A percentile compares a stretch with the other conserved stretches of the same genome.
These are phyloP conservation scores for Oriolus oriolus DNA, from an alignment of 2,113 vertebrate species.

Conservation along the genomic window DNA sequence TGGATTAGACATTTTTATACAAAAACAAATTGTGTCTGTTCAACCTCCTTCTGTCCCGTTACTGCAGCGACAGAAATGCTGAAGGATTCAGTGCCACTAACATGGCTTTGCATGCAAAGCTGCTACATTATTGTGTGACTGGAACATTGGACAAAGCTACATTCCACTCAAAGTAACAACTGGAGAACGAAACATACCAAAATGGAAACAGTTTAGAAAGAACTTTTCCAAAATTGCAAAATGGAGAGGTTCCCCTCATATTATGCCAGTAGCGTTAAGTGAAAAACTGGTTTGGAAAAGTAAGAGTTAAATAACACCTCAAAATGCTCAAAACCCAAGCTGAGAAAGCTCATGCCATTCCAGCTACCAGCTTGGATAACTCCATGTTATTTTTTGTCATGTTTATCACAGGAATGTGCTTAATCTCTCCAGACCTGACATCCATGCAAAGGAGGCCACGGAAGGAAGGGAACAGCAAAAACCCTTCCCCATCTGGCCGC, in stretches of 20 bases:
- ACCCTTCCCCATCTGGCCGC: no score
- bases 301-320: not conserved
- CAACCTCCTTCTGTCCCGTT: not conserved
- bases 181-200: not conserved
- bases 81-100: no score
- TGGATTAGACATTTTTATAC: not conserved
- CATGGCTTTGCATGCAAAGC: not conserved
- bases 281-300: not conserved
- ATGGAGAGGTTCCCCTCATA: not conserved
- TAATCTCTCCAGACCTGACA: not conserved
- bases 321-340: not conserved
- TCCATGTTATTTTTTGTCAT: not conserved
- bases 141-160: not conserved
- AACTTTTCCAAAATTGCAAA: not conserved
- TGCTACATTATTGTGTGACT: no score
- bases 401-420: not conserved
- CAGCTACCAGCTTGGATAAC: not conserved
- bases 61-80: not conserved
- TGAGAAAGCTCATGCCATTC: not conserved
- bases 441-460: rapidly evolving
- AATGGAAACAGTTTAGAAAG: not conserved
- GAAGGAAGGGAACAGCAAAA: no score
- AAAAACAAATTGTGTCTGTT: not conserved
- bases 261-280: rapidly evolving
- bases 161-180: not conserved